A percentile compares a stretch with the other conserved stretches of the same genome.
These are phyloP conservation scores for Pristionchus pacificus DNA, from an alignment of 1,140 invertebrate genomes.

Conservation along the genomic window DNA sequence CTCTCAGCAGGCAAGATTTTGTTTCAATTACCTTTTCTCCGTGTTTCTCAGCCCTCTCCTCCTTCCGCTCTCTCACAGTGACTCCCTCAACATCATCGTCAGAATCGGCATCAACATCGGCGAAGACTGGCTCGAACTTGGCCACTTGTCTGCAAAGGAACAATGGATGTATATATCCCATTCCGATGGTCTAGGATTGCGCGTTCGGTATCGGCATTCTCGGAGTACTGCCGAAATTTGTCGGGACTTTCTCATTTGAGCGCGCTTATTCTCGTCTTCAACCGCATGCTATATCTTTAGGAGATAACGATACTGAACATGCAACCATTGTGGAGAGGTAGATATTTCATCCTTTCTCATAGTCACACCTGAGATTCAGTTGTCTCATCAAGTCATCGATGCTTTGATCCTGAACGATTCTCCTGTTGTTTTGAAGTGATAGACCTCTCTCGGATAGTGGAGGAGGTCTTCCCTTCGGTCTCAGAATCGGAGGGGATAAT, in stretches of 20 bases:
- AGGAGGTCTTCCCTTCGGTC: not conserved
- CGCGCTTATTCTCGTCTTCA: too few relatives aligned
- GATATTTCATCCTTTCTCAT: too few relatives aligned
- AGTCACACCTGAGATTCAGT: not conserved
- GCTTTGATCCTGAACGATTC: not conserved
- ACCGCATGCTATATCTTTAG: too few relatives aligned
- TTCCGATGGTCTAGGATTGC: too few relatives aligned
- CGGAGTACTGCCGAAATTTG: too few relatives aligned
- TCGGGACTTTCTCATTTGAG: too few relatives aligned
- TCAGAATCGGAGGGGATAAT: not conserved
- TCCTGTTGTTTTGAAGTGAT: not conserved
- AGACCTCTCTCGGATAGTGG: not conserved
- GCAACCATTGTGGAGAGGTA: too few relatives aligned
- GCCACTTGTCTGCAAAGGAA: conserved; percentile 38
- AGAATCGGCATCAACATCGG: conserved; percentile 32
- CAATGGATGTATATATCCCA: not conserved
- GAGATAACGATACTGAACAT: too few relatives aligned
- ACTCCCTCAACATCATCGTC: conserved; percentile 38
- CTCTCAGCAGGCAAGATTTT: too few relatives aligned
- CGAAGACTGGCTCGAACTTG: conserved; percentile 36
- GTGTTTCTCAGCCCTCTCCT: conserved; percentile 41
- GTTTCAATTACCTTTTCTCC: conserved; percentile 33
- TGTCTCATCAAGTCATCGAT: not conserved
- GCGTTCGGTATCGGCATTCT: too few relatives aligned
- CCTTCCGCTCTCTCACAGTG: conserved; percentile 35